phyloP scores from a whole-genome alignment of 2,797 vertebrate genomes.

The Sebastes goodei region DNA sequence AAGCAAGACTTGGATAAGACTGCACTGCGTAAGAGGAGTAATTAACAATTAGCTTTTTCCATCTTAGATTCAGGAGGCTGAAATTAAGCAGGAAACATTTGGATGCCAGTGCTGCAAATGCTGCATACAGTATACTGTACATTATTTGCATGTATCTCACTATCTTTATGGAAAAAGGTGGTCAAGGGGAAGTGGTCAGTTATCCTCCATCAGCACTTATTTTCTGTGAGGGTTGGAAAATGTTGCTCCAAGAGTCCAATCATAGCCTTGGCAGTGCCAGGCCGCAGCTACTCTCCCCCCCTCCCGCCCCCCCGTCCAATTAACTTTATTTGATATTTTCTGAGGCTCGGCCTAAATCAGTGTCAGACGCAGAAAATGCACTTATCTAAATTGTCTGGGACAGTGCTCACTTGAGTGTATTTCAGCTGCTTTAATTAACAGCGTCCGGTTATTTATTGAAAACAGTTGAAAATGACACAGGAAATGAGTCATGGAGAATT shows the following conservation, averaged over 20 bases:
- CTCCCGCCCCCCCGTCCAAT: slow-evolving; percentile 59
- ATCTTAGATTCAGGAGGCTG: not conserved
- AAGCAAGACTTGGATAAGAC: not conserved
- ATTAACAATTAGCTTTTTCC: not conserved
- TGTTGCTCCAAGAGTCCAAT: slow-evolving; percentile 63
- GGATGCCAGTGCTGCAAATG: slow-evolving; percentile 23
- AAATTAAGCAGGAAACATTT: slow-evolving; percentile 19
- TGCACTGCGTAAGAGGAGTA: not conserved
- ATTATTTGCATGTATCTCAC: slow-evolving; percentile 43
- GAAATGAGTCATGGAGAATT: slow-evolving; percentile 56
- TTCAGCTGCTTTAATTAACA: slow-evolving; percentile 76
- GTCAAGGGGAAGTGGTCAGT: slow-evolving; percentile 60
- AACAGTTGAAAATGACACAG: slow-evolving; percentile 70
- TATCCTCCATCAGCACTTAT: slow-evolving; percentile 67
- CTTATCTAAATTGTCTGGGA: slow-evolving; percentile 81
- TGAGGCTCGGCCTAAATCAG: slow-evolving; percentile 75
- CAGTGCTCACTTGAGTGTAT: slow-evolving; percentile 69
- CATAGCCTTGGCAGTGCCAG: slow-evolving; percentile 68
- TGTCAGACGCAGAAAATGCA: slow-evolving; percentile 74
- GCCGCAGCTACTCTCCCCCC: slow-evolving; percentile 38
- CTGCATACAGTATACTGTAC: slow-evolving; percentile 5
- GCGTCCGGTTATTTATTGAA: slow-evolving; percentile 74
- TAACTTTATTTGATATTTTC: slow-evolving; percentile 80
- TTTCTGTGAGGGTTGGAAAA: slow-evolving; percentile 63
- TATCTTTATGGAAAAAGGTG: slow-evolving; percentile 52